These are phyloP conservation scores for Acronicta alni DNA, from an alignment of 2,888 invertebrate genomes.

Conservation along the genomic window DNA sequence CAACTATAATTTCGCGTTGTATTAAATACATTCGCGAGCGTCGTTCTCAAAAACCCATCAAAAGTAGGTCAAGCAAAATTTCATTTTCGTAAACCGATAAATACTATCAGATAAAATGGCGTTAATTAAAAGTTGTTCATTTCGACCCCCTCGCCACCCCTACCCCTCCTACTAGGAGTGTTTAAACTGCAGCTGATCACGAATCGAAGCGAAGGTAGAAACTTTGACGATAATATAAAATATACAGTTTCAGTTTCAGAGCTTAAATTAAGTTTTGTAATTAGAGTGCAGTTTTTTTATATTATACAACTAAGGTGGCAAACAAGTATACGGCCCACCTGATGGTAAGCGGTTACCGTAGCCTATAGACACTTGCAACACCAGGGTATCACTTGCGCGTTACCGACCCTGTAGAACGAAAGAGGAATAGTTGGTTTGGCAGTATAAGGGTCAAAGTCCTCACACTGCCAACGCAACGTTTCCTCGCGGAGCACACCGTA, in stretches of 20 bases:
- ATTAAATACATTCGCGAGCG: too few species aligned
- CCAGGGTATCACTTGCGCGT: too few species aligned
- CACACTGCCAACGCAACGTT: too few species aligned
- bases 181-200: constrained; percentile 54
- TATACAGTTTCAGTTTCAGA: background rate
- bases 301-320: too few species aligned
- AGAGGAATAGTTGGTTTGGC: too few species aligned
- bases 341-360: too few species aligned
- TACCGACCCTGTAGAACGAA: too few species aligned
- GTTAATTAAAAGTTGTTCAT: constrained; percentile 74
- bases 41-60: constrained; percentile 1
- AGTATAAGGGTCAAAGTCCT: too few species aligned
- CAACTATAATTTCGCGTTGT: too few species aligned
- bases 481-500: too few species aligned
- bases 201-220: constrained; percentile 15
- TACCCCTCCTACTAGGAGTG: constrained; percentile 8
- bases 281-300: background rate
- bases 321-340: too few species aligned
- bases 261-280: background rate
- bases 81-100: constrained; percentile 59
- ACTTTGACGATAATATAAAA: background rate
- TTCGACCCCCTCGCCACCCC: constrained; percentile 40
- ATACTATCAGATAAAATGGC: constrained; percentile 66
- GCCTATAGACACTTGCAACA: too few species aligned
- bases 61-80: constrained; percentile 57